Evolutionary conservation across 2,113 vertebrate genomes (phyloP), one percentile per base, ranked within the genome.

Genomic region (Calidris pugnax): DNA sequence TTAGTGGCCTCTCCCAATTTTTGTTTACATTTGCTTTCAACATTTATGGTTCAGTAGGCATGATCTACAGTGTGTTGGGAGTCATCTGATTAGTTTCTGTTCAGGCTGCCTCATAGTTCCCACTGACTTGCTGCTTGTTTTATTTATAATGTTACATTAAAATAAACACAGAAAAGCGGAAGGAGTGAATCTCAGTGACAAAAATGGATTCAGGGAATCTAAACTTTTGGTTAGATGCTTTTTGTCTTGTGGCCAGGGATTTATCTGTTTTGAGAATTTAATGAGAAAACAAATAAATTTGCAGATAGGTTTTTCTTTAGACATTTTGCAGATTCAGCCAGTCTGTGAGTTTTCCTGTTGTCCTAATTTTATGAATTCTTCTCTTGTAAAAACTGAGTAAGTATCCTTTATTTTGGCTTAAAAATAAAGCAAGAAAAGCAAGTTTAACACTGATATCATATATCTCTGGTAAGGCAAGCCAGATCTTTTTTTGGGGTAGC

Each of bases 1-100:
- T 93, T 84, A 96, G 97, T 94, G 67, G 48, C 75, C 35, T 82
- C 85, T 73, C 47, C 84, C 75, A 92, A 28, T 92, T 97, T 96
- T 92, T 87, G 62, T 87, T 96, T 97, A 84, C 66, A 89, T 98
- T 96, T 96, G n/a, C 75, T 92, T 96, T 89, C 85, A 95, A 47
- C 76, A 71, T 79, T 89, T 76, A 89, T 86, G 75, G 63, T 88
- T 98, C 91, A 78, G 71, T 78, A 93, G 66, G 18, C 59, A 92
- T 94, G 62, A 97, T 81, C 86, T 95, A 94, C 78, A 90, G n/a
- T 97, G 93, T 78, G 85, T 69, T 93, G 23, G 35, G 88, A 78
- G 43, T 85, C 57, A 41, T 91, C 55, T 35, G 91, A 94, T 93
- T 87, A 79, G 67, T 53, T 92, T 86, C 39, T 93, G 17, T 90